Base-by-base conservation (phyloP, 2,888 invertebrate species). In the Philereme vetulata region DNA sequence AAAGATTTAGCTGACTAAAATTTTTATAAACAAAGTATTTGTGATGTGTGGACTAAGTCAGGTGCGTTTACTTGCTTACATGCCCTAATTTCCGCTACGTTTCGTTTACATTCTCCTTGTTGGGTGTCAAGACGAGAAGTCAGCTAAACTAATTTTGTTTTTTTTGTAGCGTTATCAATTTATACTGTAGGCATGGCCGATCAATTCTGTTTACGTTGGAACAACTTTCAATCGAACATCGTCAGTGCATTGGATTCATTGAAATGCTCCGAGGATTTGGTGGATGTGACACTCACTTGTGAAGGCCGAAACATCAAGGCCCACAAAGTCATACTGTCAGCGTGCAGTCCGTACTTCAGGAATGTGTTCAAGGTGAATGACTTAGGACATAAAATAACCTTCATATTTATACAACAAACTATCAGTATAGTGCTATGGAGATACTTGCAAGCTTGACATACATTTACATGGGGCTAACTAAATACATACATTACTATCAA, bases 141-240 rank as follows among this genome's bases (percentile, higher is more conserved):
- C 66, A 74, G 67, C 68, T 52, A 67, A 72, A 72, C 67, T 69
- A 68, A 71, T 72, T 76, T 78, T 82, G 76, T 78, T 81, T 74
- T 82, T 82, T 73, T 84, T 77, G 74, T 76, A 82, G 82, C 74
- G 66, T 79, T 76, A 48, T 74, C 74, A 75, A 76, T 71, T 75
- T 62, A 80, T 75, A 77, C 76, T 80, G 71, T 86, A 87, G 85
- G 84, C 73, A 93, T 93, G 92, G 91, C 92, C 78, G 95, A 95
- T 86, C 95, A 95, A 82, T 95, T 95, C 82, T 95, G 95, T 88
- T 93, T 95, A 82, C 94, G 95, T 88, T 95, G 95, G 95, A 95
- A 95, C 83, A 95, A 95, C 82, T 95, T 95, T 88, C 95, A 95
- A 84, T 93, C 93, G 60, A 95, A 94, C 75, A 95, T 95, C 76